Conservation (phyloP, 2,113 vertebrate genomes). For the Melanocharis versteri region DNA sequence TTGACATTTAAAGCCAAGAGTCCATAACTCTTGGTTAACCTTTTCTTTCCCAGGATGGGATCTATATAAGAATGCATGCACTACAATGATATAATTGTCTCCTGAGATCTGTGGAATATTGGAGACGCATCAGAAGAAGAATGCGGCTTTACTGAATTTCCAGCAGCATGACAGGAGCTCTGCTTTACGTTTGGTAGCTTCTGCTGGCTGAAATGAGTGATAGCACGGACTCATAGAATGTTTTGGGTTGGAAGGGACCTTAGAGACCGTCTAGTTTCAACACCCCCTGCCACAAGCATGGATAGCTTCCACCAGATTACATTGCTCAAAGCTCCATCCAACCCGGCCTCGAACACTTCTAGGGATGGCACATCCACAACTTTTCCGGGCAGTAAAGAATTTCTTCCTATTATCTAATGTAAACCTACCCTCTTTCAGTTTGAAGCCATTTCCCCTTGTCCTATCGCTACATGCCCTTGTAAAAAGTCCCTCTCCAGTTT, state of each 20-base stretch:
- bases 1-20: neutral
- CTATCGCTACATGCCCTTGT: neutral
- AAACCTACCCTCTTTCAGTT: neutral
- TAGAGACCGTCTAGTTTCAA: neutral
- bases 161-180: fast-evolving
- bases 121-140: neutral
- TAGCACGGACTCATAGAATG: neutral
- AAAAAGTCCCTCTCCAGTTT: neutral
- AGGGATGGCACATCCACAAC: neutral
- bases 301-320: neutral
- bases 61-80: neutral
- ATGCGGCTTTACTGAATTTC: neutral
- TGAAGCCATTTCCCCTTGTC: neutral
- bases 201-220: neutral
- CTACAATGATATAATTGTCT: neutral
- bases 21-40: neutral
- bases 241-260: neutral
- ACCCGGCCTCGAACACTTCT: neutral
- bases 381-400: neutral
- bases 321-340: neutral
- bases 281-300: neutral
- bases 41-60: neutral
- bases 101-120: neutral
- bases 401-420: neutral
- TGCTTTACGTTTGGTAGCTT: neutral